These are phyloP conservation scores for Epistrophe eligans DNA, from an alignment of 2,888 invertebrate species.

Conservation along the genomic window DNA sequence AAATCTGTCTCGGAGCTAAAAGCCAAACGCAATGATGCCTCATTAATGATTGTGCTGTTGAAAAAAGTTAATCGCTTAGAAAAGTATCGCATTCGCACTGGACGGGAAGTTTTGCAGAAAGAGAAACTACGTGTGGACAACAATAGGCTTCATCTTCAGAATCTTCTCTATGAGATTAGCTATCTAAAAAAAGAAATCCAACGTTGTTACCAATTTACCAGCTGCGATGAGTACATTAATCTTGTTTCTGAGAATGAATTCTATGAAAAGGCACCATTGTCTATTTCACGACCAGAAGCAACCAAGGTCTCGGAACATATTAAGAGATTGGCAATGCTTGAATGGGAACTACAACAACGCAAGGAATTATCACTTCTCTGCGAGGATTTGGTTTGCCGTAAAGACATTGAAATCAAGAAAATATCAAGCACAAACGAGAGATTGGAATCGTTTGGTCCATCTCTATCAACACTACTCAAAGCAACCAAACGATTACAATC, in stretches of 20 bases:
- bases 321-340: constrained; percentile 92
- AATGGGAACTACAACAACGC: constrained; percentile 95
- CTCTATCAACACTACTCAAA: constrained; percentile 88
- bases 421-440: constrained; percentile 91
- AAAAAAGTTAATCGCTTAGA: constrained; percentile 96
- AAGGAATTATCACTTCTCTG: constrained; percentile 92
- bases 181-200: constrained; percentile 97
- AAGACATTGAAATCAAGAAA: constrained; percentile 90
- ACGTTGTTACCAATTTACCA: constrained; percentile 97
- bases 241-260: constrained; percentile 94
- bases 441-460: constrained; percentile 92
- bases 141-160: constrained; percentile 95
- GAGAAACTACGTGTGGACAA: constrained; percentile 96
- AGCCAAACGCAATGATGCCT: constrained; percentile 89
- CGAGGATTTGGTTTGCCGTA: constrained; percentile 89
- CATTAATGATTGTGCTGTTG: constrained; percentile 91
- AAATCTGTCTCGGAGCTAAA: constrained; percentile 87
- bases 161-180: constrained; percentile 96
- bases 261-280: constrained; percentile 86
- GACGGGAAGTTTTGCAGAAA: constrained; percentile 91
- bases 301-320: constrained; percentile 91
- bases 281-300: constrained; percentile 87
- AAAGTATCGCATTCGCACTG: constrained; percentile 93
- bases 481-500: constrained; percentile 95
- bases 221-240: constrained; percentile 96